Evolutionary conservation across 2,113 vertebrate species (phyloP).

Genomic region (Platycercus adscitus): DNA sequence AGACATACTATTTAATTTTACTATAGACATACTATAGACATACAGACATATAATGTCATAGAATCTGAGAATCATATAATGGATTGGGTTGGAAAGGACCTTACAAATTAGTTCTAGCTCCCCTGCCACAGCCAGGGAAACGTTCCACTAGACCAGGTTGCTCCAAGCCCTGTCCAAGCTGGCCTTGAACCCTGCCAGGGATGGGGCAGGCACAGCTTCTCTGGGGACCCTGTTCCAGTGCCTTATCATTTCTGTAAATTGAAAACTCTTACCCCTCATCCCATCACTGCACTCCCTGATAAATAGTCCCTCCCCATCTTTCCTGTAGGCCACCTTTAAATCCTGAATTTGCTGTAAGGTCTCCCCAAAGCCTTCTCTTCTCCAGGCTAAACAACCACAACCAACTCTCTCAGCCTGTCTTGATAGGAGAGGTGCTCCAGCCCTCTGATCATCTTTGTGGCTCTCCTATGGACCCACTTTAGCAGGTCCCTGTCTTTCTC

Average conservation of each 20-base stretch:
- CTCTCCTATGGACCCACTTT: fast-evolving
- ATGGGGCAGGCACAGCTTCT: background rate
- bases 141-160: background rate
- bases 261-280: background rate
- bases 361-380: fast-evolving
- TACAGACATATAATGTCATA: background rate
- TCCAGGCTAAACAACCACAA: background rate
- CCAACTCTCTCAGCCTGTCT: background rate
- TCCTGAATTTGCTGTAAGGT: background rate
- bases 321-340: background rate
- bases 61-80: background rate
- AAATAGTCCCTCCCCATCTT: background rate
- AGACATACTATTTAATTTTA: background rate
- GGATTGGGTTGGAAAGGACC: background rate
- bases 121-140: background rate
- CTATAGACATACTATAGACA: background rate
- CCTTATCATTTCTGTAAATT: background rate
- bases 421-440: background rate
- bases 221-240: too few relatives aligned
- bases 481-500: background rate
- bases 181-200: background rate
- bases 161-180: background rate
- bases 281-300: background rate
- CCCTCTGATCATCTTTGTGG: background rate
- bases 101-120: background rate